Percentiles rank a stretch among this genome's conserved stretches.
Evolutionary conservation across 2,113 vertebrate species (phyloP).

Genomic region (Gracilinanus agilis): DNA sequence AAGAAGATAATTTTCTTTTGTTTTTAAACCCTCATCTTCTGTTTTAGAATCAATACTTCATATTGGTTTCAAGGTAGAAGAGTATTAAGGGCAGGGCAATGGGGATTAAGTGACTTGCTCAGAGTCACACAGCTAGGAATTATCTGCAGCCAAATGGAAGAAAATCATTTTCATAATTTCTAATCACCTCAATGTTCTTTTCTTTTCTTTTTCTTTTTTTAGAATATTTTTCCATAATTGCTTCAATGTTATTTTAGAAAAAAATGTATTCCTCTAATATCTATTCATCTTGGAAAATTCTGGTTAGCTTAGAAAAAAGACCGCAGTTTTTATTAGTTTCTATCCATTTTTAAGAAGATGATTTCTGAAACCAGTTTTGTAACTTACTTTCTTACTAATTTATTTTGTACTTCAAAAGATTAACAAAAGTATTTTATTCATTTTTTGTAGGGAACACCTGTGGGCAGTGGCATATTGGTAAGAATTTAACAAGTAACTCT

Average conservation of each 20-base stretch:
- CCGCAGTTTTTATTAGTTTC: conserved; percentile 68
- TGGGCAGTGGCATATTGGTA: background rate
- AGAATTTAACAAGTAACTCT: background rate
- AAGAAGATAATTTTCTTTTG: conserved; percentile 7
- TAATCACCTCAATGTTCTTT: conserved; percentile 54
- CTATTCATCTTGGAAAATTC: conserved; percentile 68
- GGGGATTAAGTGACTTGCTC: background rate
- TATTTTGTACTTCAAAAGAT: conserved; percentile 75
- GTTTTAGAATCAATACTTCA: no score
- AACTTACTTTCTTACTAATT: conserved; percentile 64
- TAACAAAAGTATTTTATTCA: conserved; percentile 77
- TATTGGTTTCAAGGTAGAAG: background rate
- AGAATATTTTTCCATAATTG: no score
- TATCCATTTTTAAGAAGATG: conserved; percentile 66
- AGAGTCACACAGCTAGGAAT: background rate
- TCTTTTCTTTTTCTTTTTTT: no score
- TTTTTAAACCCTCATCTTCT: no score
- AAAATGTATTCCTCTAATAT: conserved; percentile 55
- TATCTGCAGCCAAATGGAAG: conserved; percentile 30
- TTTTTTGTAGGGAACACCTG: conserved; percentile 77
- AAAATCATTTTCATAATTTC: conserved; percentile 54
- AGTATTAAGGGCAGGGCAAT: conserved; percentile 18
- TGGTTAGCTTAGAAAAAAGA: conserved; percentile 48
- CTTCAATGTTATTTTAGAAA: conserved; percentile 50
- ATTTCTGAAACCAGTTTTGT: conserved; percentile 68